Percentiles rank a stretch among this genome's conserved stretches.
Evolutionary conservation across 2,888 invertebrate genomes (phyloP).

Genomic region (Microctonus aethiopoides): DNA sequence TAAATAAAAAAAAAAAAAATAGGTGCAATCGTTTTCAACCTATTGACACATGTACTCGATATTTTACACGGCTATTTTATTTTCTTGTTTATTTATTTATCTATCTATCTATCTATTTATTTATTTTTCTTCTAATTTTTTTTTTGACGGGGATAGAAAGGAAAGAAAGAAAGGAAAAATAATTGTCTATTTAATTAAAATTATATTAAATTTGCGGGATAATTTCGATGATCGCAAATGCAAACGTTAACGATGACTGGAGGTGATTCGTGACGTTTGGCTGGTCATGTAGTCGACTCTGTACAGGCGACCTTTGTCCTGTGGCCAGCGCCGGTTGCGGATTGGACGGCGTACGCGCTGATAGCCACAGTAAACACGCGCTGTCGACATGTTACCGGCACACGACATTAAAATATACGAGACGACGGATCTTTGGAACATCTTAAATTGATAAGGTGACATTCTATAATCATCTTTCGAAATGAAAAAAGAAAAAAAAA

Average conservation of each 20-base stretch:
- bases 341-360: slow-evolving; percentile 55
- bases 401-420: background rate
- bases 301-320: slow-evolving; percentile 59
- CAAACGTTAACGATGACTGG: slow-evolving; percentile 55
- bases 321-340: slow-evolving; percentile 51
- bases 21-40: background rate
- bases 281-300: slow-evolving; percentile 56
- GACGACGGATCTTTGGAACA: background rate
- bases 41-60: background rate
- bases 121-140: background rate
- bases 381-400: slow-evolving; percentile 52
- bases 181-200: background rate
- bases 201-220: background rate
- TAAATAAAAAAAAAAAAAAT: background rate
- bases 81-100: background rate
- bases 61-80: background rate
- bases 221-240: slow-evolving; percentile 31
- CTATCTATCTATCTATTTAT: background rate
- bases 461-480: background rate
- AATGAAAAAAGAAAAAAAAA: background rate
- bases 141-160: too few relatives aligned
- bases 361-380: slow-evolving; percentile 60
- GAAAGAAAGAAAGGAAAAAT: background rate
- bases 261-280: slow-evolving; percentile 54
- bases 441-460: background rate